Conservation (phyloP, 1,140 invertebrate genomes). For the Phenacoccus solenopsis region DNA sequence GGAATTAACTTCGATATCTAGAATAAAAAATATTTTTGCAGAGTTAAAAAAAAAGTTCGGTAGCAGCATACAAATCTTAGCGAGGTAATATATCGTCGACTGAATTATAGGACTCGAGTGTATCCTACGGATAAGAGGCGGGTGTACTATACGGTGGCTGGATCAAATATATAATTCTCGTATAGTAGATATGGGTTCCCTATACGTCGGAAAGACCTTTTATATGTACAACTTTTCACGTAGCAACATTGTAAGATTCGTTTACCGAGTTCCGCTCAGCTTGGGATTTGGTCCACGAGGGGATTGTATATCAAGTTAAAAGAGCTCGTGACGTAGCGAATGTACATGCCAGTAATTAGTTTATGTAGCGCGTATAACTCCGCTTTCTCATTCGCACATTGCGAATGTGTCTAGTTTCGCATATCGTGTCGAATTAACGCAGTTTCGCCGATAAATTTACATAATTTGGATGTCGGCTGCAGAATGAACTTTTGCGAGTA, state of each 20-base stretch:
- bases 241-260: background rate
- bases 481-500: background rate
- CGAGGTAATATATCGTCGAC: background rate
- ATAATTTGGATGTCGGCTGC: background rate
- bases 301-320: background rate
- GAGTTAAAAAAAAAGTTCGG: no score
- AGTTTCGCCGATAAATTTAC: background rate
- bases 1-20: no score
- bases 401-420: background rate
- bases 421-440: background rate
- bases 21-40: no score
- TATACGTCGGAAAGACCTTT: background rate
- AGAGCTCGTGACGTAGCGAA: background rate
- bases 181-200: background rate
- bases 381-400: background rate
- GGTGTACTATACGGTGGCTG: background rate
- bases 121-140: no score
- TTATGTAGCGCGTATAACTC: background rate
- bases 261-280: background rate
- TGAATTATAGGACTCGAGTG: background rate
- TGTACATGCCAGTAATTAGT: background rate
- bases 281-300: background rate
- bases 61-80: background rate
- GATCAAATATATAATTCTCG: background rate
- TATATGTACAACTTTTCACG: background rate